Percentiles rank a stretch among this genome's conserved stretches.
Evolutionary conservation across 2,888 invertebrate genomes (phyloP).

Genomic region (Megaustenia siamemsis): DNA sequence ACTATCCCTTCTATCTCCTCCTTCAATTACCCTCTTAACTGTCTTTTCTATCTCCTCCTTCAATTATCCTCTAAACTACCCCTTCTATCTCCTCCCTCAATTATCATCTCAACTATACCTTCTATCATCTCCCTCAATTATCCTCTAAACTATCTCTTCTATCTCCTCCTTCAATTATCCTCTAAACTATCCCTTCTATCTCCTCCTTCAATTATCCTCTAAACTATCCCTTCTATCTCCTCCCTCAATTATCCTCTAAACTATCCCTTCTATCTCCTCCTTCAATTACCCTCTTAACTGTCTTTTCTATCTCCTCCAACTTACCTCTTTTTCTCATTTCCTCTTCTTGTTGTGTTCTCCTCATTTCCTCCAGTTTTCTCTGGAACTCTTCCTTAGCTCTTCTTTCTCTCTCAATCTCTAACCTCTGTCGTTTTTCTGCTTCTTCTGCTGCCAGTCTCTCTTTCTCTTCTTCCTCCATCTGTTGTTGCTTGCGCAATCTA

Average conservation of each 20-base stretch:
- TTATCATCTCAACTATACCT: not conserved
- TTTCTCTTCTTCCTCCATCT: slow-evolving; percentile 65
- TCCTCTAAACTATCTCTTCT: not conserved
- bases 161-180: not conserved
- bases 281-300: not conserved
- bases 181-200: too few relatives aligned
- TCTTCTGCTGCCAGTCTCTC: slow-evolving; percentile 65
- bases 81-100: too few relatives aligned
- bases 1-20: too few relatives aligned
- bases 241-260: not conserved
- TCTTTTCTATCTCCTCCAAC: not conserved
- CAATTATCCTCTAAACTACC: too few relatives aligned
- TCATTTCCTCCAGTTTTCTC: slow-evolving; percentile 76
- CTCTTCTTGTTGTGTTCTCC: slow-evolving; percentile 70
- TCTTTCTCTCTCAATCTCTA: slow-evolving; percentile 65
- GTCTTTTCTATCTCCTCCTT: too few relatives aligned
- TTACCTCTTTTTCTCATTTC: slow-evolving; percentile 58
- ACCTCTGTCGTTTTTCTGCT: slow-evolving; percentile 59
- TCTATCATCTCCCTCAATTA: too few relatives aligned
- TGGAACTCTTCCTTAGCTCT: slow-evolving; percentile 71
- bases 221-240: not conserved
- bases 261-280: not conserved
- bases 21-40: too few relatives aligned
- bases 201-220: too few relatives aligned
- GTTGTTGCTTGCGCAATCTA: slow-evolving; percentile 62